Evolutionary conservation across 2,113 vertebrate genomes (phyloP).

Genomic region (Pedetes capensis): DNA sequence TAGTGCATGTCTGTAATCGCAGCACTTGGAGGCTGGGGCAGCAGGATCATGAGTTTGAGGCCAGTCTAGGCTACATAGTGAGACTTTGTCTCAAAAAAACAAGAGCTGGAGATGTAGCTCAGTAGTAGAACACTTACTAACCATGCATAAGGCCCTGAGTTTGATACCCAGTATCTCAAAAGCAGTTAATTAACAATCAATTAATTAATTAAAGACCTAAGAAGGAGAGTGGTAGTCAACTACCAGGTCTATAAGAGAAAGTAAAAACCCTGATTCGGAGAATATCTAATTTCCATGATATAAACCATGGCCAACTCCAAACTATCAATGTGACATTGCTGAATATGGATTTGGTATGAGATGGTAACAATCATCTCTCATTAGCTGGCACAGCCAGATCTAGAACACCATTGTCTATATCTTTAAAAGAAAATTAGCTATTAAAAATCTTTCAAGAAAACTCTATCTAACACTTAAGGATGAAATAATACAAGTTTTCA

Average conservation of each 20-base stretch:
- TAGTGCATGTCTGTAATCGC: no score
- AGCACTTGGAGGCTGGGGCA: no score
- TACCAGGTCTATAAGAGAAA: slow-evolving; percentile 15
- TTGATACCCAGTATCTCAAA: no score
- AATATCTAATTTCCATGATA: background rate
- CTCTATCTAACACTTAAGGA: background rate
- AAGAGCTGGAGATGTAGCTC: no score
- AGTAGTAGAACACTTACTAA: no score
- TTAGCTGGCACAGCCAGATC: background rate
- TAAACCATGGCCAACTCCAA: background rate
- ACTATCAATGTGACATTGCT: background rate
- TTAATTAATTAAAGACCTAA: no score
- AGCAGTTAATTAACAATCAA: no score
- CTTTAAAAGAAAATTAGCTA: background rate
- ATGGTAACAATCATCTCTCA: background rate
- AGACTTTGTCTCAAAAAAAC: no score
- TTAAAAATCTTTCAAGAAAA: slow-evolving; percentile 8
- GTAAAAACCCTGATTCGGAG: background rate
- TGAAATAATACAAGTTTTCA: slow-evolving; percentile 25
- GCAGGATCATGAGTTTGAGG: no score
- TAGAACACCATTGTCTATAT: background rate
- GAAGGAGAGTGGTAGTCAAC: background rate
- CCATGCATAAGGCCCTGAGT: no score
- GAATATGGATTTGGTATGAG: slow-evolving; percentile 2
- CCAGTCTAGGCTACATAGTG: no score